Percentiles rank a stretch among this genome's conserved stretches.
Evolutionary conservation across 2,888 invertebrate genomes (phyloP).

Genomic region (Ormyrus nitidulus): DNA sequence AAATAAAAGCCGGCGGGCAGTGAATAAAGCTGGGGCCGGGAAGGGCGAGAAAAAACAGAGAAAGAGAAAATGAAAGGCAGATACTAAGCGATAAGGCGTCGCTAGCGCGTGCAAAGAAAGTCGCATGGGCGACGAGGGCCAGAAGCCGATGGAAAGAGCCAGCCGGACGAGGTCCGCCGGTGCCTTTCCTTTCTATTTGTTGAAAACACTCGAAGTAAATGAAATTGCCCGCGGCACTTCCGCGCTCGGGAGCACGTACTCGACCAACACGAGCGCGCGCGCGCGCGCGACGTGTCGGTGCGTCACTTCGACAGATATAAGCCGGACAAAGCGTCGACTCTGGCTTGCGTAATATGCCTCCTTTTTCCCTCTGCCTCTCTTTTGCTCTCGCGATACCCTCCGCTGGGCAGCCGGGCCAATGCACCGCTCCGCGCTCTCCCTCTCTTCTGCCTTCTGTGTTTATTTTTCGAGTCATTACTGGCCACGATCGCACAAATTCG

Average conservation of each 20-base stretch:
- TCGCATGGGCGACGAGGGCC: background rate
- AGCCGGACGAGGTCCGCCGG: constrained; percentile 22
- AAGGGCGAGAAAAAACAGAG: background rate
- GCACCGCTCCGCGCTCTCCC: constrained; percentile 1
- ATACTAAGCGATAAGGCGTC: constrained; percentile 35
- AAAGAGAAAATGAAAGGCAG: constrained; percentile 33
- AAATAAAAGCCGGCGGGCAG: background rate
- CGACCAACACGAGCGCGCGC: constrained; percentile 30
- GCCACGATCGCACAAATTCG: constrained; percentile 43
- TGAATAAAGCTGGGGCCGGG: background rate
- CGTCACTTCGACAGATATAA: constrained; percentile 43
- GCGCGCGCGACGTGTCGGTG: background rate
- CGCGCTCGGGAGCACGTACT: constrained; percentile 53
- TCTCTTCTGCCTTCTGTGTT: constrained; percentile 31
- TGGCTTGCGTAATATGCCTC: constrained; percentile 32
- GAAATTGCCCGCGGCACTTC: constrained; percentile 59
- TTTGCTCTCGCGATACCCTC: background rate
- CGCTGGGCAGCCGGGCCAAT: constrained; percentile 1
- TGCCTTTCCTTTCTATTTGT: constrained; percentile 56
- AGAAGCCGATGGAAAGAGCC: too few relatives aligned
- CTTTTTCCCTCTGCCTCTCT: background rate
- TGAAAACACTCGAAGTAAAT: constrained; percentile 61
- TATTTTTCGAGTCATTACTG: constrained; percentile 49
- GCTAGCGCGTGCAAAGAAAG: constrained; percentile 18
- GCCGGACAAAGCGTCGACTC: constrained; percentile 41